Conservation (phyloP, 2,888 invertebrate genomes). For the Tribolium freemani region DNA sequence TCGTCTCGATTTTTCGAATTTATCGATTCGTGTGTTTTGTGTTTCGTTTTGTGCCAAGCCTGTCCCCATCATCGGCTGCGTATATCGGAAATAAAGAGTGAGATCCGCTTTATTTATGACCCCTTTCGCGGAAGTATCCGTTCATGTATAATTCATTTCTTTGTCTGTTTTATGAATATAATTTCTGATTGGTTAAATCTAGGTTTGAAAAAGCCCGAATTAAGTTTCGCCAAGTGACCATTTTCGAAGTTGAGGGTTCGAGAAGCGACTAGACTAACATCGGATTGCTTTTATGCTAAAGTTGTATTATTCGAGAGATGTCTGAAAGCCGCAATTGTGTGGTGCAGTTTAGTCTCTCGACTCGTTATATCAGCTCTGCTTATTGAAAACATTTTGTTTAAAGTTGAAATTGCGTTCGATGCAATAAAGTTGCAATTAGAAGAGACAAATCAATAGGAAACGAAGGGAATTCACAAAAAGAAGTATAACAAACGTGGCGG, state of each 20-base stretch:
- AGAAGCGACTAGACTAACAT: background rate
- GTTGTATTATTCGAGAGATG: background rate
- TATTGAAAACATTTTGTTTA: background rate
- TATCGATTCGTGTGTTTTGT: too few species aligned
- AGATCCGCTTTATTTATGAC: conserved; percentile 2
- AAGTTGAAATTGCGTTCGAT: background rate
- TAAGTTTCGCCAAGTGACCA: background rate
- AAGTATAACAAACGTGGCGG: conserved; percentile 15
- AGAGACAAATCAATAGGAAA: background rate
- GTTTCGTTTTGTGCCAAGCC: background rate
- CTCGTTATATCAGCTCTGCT: background rate
- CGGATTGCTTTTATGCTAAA: background rate
- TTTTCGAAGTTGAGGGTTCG: background rate
- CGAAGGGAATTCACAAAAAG: conserved; percentile 16
- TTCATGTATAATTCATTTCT: conserved; percentile 10
- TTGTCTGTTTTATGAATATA: conserved; percentile 1
- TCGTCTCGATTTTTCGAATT: too few species aligned
- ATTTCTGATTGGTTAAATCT: background rate
- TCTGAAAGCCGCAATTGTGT: background rate
- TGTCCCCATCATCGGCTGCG: background rate
- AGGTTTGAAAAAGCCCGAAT: background rate
- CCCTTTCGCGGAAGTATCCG: conserved; percentile 8
- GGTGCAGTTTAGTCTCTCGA: too few species aligned
- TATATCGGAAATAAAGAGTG: conserved; percentile 1
- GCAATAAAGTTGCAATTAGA: background rate